phyloP scores from a whole-genome alignment of 2,888 invertebrate genomes.

The Mayetiola destructor region DNA sequence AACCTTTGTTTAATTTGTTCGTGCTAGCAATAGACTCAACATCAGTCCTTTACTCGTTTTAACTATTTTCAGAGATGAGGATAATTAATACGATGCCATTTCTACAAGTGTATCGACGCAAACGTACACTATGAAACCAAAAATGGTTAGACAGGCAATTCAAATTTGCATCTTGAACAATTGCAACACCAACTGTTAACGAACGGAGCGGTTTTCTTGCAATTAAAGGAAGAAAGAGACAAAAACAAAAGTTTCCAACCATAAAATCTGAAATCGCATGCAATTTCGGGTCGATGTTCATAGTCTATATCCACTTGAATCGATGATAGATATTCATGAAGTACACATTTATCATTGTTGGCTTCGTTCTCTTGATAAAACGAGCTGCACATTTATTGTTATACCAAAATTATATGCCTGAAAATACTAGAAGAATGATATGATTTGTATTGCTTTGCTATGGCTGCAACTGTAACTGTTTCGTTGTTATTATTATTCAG shows the following conservation, averaged over 20 bases:
- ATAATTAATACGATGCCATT: constrained; percentile 7
- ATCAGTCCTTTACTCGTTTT: neutral
- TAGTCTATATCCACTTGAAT: neutral
- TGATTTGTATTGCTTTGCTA: no score
- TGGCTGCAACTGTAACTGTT: no score
- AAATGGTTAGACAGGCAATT: neutral
- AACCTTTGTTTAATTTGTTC: no score
- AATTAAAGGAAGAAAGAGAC: no score
- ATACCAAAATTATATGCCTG: no score
- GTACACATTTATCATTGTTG: constrained; percentile 1
- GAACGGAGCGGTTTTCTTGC: no score
- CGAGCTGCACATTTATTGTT: neutral
- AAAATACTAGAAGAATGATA: no score
- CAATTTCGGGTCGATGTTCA: neutral
- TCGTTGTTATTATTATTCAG: no score
- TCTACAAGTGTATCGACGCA: neutral
- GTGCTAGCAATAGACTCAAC: no score
- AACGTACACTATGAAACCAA: neutral
- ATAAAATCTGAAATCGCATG: neutral
- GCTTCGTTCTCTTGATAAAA: neutral
- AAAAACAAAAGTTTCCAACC: no score
- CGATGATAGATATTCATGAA: constrained; percentile 11
- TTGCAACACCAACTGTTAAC: neutral
- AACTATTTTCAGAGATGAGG: neutral
- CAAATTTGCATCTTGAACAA: neutral